phyloP scores from a whole-genome alignment of 2,797 vertebrate species.

The Falco novaeseelandiae region DNA sequence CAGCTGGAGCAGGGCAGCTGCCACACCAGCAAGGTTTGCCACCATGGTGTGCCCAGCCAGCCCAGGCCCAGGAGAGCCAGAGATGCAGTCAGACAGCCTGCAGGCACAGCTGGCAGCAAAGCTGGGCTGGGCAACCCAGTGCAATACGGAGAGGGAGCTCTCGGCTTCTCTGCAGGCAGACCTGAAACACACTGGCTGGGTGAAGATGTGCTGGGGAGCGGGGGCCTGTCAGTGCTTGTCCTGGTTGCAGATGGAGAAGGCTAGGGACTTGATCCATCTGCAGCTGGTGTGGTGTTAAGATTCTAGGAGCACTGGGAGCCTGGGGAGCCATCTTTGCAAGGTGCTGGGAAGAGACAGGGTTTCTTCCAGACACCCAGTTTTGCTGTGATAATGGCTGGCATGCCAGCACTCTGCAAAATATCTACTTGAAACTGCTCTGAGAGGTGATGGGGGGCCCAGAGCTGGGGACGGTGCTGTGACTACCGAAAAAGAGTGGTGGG shows the following conservation, averaged over 20 bases:
- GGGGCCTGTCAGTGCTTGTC: neutral
- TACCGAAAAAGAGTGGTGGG: neutral
- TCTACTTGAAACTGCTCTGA: neutral
- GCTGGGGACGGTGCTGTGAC: neutral
- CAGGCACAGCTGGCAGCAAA: neutral
- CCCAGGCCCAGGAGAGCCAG: neutral
- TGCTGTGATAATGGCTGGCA: neutral
- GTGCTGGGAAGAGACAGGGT: neutral
- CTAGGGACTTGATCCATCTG: neutral
- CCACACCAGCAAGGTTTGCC: neutral
- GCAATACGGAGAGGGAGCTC: neutral
- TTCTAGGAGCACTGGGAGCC: neutral
- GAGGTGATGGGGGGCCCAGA: neutral
- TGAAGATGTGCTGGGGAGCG: neutral
- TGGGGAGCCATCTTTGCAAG: neutral
- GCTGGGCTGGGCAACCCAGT: neutral
- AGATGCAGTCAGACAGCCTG: neutral
- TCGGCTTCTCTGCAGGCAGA: neutral
- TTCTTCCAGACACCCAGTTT: neutral
- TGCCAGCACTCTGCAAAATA: neutral
- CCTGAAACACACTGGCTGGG: neutral
- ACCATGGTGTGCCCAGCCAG: neutral
- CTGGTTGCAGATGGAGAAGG: neutral
- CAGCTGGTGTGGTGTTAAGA: neutral
- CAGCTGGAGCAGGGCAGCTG: neutral